Conservation (phyloP, 2,113 vertebrate genomes). For the Azemiops feae region DNA sequence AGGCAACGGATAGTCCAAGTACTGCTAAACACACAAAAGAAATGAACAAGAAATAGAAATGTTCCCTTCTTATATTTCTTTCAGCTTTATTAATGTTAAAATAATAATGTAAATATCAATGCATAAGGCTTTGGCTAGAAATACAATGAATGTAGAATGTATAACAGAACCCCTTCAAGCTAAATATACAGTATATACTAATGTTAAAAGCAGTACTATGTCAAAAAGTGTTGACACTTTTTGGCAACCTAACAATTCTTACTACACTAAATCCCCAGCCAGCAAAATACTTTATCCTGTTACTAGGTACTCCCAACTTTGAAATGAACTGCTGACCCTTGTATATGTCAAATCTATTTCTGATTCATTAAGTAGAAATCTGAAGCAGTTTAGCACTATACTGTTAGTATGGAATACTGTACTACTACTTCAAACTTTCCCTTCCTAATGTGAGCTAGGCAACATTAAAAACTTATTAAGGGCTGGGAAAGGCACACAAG, state of each 20-base stretch:
- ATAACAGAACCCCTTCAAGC: not conserved
- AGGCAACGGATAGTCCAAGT: not conserved
- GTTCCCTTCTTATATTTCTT: not conserved
- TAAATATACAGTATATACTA: not conserved
- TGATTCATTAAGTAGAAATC: not conserved
- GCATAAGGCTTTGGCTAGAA: not conserved
- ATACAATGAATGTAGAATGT: not conserved
- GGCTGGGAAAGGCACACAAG: not conserved
- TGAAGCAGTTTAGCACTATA: not conserved
- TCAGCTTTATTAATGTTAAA: not conserved
- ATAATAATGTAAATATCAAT: not conserved
- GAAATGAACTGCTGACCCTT: conserved; percentile 7
- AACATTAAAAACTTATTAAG: not conserved
- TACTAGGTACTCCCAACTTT: not conserved
- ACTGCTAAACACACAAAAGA: not conserved
- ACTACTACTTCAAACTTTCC: not conserved
- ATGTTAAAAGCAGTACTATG: conserved; percentile 1
- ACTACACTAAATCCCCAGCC: conserved; percentile 2
- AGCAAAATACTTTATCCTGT: not conserved
- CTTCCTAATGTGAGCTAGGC: not conserved
- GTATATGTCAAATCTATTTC: not conserved
- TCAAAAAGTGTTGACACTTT: conserved; percentile 6
- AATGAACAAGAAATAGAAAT: not conserved
- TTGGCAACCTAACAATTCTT: not conserved
- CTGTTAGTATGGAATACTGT: not conserved